Conservation (phyloP, 2,797 vertebrate species). For the Crocodylus rhombifer region DNA sequence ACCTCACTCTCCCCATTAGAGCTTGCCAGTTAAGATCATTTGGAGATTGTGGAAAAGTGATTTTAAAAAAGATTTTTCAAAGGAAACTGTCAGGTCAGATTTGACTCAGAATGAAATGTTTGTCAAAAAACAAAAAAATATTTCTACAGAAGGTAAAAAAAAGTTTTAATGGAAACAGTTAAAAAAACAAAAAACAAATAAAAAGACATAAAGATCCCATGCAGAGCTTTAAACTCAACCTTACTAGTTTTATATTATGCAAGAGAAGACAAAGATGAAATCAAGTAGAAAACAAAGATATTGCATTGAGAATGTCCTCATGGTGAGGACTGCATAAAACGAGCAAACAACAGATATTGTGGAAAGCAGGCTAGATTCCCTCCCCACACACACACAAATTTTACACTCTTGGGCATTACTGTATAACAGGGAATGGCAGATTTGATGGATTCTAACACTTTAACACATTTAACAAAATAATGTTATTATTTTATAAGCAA, state of each 20-base stretch:
- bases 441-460: neutral
- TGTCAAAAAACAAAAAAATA: neutral
- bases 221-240: neutral
- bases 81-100: neutral
- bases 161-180: neutral
- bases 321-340: neutral
- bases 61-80: neutral
- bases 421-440: neutral
- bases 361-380: neutral
- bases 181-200: neutral
- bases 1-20: neutral
- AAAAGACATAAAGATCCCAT: neutral
- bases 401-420: neutral
- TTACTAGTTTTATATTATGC: neutral
- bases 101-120: neutral
- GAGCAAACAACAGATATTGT: neutral
- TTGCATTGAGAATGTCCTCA: neutral
- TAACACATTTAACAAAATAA: too few species aligned
- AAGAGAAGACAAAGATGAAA: neutral
- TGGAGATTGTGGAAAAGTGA: neutral
- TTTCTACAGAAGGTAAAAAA: neutral
- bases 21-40: neutral
- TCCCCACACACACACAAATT: neutral
- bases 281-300: neutral
- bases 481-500: too few species aligned